A percentile compares a stretch with the other conserved stretches of the same genome.
phyloP scores from a whole-genome alignment of 2,797 vertebrate genomes.

The Mormyrops attenuatus region DNA sequence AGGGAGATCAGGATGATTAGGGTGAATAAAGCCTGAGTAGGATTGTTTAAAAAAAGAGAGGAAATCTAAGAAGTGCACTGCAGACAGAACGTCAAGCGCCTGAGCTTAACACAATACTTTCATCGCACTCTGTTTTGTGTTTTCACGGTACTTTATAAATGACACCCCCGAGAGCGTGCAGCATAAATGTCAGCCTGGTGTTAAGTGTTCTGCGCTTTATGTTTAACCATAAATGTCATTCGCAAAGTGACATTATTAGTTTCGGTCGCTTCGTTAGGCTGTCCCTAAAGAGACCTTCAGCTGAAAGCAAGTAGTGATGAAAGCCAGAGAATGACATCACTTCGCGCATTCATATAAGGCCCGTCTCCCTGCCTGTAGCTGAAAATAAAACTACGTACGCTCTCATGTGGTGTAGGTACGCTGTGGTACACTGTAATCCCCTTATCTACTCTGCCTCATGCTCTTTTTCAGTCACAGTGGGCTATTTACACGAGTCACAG shows the following conservation, averaged over 20 bases:
- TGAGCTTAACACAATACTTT: background rate
- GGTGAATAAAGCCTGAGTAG: background rate
- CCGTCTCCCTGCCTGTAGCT: background rate
- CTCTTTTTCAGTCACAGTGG: background rate
- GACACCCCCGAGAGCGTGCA: background rate
- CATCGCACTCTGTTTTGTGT: background rate
- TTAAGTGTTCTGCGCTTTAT: constrained; percentile 20
- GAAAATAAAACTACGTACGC: constrained; percentile 7
- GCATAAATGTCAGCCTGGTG: background rate
- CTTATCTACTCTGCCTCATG: background rate
- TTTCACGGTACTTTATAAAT: background rate
- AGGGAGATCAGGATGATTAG: background rate
- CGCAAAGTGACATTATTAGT: background rate
- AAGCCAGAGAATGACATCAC: background rate
- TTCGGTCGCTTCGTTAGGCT: background rate
- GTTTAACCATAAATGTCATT: constrained; percentile 5
- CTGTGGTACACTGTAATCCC: constrained; percentile 9
- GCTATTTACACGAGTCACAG: constrained; percentile 12
- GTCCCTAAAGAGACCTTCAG: background rate
- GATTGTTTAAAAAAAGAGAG: background rate
- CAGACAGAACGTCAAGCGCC: background rate
- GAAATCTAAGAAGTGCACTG: background rate
- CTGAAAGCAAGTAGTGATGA: constrained; percentile 9
- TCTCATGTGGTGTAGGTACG: constrained; percentile 12
- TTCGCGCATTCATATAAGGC: background rate